Evolutionary conservation across 2,113 vertebrate species (phyloP).

Genomic region (Pholis gunnellus): DNA sequence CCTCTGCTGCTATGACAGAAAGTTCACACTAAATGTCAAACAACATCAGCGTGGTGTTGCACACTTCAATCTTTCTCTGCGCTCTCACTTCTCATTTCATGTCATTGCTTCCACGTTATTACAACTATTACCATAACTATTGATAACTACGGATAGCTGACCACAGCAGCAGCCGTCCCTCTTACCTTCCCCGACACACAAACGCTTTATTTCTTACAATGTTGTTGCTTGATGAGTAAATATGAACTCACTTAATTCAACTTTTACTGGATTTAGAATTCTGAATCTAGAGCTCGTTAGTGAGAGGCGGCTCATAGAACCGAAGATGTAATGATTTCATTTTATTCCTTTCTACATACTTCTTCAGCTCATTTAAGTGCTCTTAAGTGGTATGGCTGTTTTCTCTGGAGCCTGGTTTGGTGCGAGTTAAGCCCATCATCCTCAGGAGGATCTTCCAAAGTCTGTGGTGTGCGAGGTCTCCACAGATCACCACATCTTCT

Average conservation of each 20-base stretch:
- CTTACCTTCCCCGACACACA: not conserved
- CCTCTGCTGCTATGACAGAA: conserved; percentile 36
- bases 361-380: not conserved
- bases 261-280: not conserved
- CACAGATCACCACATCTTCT: conserved; percentile 29
- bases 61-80: not conserved
- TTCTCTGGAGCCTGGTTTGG: not conserved
- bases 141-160: not conserved
- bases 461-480: conserved; percentile 15
- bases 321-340: not conserved
- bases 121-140: not conserved
- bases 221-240: conserved; percentile 6
- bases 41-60: not conserved
- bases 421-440: conserved; percentile 1
- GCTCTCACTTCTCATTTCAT: not conserved
- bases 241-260: not conserved
- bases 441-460: conserved; percentile 4
- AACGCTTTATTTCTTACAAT: not conserved
- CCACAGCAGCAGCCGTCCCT: not conserved
- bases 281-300: not conserved
- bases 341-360: not conserved
- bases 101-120: not conserved
- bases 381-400: not conserved
- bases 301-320: not conserved
- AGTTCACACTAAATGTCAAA: conserved; percentile 66